A percentile compares a stretch with the other conserved stretches of the same genome.
Evolutionary conservation across 2,113 vertebrate species (phyloP).

Genomic region (Oenanthe melanoleuca): DNA sequence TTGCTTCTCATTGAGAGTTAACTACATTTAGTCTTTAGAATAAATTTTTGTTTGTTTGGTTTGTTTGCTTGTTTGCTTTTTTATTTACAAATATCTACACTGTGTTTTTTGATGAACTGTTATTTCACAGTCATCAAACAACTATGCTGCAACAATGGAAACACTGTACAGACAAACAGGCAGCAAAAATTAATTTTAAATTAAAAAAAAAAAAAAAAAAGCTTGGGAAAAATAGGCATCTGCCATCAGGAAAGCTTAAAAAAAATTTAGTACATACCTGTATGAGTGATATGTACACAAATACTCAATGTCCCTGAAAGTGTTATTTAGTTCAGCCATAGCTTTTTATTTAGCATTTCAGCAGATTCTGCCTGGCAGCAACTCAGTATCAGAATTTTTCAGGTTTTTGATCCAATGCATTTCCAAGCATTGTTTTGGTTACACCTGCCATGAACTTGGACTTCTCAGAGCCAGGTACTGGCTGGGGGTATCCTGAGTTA

Average conservation of each 20-base stretch:
- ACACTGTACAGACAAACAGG: background rate
- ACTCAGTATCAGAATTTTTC: background rate
- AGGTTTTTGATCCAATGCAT: background rate
- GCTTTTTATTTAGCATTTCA: background rate
- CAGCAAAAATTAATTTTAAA: background rate
- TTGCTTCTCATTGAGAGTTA: background rate
- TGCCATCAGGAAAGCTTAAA: background rate
- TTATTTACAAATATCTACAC: background rate
- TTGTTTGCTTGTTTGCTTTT: background rate
- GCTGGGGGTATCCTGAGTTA: background rate
- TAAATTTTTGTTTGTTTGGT: background rate
- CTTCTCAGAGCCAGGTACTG: background rate
- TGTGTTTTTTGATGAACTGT: background rate
- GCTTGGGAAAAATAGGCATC: background rate
- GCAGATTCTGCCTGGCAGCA: background rate
- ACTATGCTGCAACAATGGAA: background rate
- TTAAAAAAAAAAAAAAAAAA: background rate
- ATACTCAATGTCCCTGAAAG: background rate
- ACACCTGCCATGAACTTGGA: background rate
- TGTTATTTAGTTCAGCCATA: background rate
- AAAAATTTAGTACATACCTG: background rate
- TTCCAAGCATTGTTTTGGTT: background rate
- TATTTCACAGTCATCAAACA: background rate
- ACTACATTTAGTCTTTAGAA: background rate
- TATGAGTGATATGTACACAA: background rate